These are phyloP conservation scores for Caenorhabditis brenneri DNA, from an alignment of 1,140 invertebrate species.

Conservation along the genomic window DNA sequence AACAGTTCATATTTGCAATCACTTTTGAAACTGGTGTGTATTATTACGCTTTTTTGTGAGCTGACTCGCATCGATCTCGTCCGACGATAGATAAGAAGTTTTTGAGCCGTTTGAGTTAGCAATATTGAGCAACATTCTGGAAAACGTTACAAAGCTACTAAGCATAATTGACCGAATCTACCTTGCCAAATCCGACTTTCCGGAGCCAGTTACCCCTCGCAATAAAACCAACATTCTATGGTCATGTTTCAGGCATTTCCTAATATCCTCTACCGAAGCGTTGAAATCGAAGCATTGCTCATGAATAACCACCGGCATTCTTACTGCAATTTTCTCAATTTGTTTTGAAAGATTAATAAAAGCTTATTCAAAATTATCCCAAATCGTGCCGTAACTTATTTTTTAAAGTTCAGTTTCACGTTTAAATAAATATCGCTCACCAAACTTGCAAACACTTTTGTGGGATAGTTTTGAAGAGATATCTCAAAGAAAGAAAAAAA, in stretches of 20 bases:
- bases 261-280: neutral
- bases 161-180: neutral
- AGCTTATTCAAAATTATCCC: no score
- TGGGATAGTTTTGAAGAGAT: no score
- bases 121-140: neutral
- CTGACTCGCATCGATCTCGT: neutral
- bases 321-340: neutral
- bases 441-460: no score
- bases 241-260: neutral
- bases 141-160: neutral
- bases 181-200: neutral
- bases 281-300: neutral
- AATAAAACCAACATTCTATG: neutral
- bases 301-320: neutral
- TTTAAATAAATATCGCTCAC: no score
- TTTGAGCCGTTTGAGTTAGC: neutral
- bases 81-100: neutral
- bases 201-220: neutral
- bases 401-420: no score
- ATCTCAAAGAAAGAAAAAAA: no score
- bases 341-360: no score
- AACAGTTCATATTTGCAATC: neutral
- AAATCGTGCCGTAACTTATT: no score
- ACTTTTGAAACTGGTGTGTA: neutral
- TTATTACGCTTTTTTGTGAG: neutral